A percentile compares a stretch with the other conserved stretches of the same genome.
These are phyloP conservation scores for Rhinichthys osculus DNA, from an alignment of 2,797 vertebrate genomes.

Conservation along the genomic window DNA sequence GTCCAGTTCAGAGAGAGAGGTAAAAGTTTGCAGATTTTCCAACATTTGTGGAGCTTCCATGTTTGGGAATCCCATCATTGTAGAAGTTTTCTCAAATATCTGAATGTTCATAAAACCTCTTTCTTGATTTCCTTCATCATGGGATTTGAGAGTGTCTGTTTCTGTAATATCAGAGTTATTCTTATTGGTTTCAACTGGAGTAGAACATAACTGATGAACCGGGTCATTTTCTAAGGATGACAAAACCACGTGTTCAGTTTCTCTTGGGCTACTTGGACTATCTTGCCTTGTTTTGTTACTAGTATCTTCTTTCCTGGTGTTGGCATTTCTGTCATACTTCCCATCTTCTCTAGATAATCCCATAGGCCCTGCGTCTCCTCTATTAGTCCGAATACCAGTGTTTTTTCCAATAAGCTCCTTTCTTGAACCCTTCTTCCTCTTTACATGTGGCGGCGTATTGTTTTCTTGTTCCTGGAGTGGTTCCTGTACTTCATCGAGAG, in stretches of 20 bases:
- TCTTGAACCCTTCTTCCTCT: conserved; percentile 11
- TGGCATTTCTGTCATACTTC: neutral
- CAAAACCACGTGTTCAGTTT: conserved; percentile 42
- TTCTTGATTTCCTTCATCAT: conserved; percentile 2
- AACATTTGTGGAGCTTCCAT: neutral
- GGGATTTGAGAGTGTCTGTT: conserved; percentile 5
- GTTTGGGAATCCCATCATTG: neutral
- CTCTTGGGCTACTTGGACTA: conserved; percentile 61
- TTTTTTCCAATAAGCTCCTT: conserved; percentile 40
- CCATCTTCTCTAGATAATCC: conserved; percentile 38
- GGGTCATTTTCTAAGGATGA: conserved; percentile 63
- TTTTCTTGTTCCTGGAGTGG: conserved; percentile 33
- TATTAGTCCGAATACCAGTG: conserved; percentile 29
- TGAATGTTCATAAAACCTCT: conserved; percentile 2
- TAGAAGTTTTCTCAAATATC: conserved; percentile 5
- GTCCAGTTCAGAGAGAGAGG: conserved; percentile 25
- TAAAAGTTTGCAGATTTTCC: neutral
- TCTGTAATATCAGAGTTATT: neutral
- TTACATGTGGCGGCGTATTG: neutral
- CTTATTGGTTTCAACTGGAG: neutral
- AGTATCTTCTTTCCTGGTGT: neutral
- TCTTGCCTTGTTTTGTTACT: conserved; percentile 53
- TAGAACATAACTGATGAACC: conserved; percentile 53
- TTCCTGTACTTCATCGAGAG: conserved; percentile 44
- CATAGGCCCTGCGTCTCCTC: neutral